Evolutionary conservation across 2,113 vertebrate species (phyloP).

Genomic region (Solea solea): DNA sequence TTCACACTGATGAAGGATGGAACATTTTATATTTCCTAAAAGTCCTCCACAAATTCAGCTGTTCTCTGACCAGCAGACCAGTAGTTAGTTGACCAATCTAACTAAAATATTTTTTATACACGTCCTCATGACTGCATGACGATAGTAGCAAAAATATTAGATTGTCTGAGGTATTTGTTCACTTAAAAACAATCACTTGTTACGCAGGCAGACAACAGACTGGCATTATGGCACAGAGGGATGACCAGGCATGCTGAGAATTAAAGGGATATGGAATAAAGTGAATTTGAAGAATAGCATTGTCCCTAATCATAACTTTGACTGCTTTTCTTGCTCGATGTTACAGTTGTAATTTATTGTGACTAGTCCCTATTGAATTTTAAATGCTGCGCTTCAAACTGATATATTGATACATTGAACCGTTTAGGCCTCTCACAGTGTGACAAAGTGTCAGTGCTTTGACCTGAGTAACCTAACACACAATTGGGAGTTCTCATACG

Average conservation of each 20-base stretch:
- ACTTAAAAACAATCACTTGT: slow-evolving; percentile 21
- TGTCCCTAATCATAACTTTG: background rate
- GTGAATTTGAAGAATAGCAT: too few species aligned
- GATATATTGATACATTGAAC: background rate
- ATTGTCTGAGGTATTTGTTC: slow-evolving; percentile 34
- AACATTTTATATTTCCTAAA: too few species aligned
- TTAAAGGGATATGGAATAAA: background rate
- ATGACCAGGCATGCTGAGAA: background rate
- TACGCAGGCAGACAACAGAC: slow-evolving; percentile 36
- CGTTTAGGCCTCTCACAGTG: slow-evolving; percentile 1
- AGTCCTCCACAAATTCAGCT: too few species aligned
- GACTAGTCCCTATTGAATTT: background rate
- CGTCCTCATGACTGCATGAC: slow-evolving; percentile 2
- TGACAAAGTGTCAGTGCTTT: slow-evolving; percentile 51
- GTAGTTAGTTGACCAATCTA: too few species aligned
- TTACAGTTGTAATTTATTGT: background rate
- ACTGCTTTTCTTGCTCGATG: background rate
- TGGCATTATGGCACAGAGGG: slow-evolving; percentile 22
- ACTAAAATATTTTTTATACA: background rate
- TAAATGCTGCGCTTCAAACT: background rate
- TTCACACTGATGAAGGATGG: too few species aligned
- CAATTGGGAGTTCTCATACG: slow-evolving; percentile 41
- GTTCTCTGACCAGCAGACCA: too few species aligned
- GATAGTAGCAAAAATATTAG: slow-evolving; percentile 16
- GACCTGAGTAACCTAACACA: slow-evolving; percentile 43